Percentiles rank a stretch among this genome's conserved stretches.
phyloP scores from a whole-genome alignment of 2,797 vertebrate genomes.

The Muscicapa striata region DNA sequence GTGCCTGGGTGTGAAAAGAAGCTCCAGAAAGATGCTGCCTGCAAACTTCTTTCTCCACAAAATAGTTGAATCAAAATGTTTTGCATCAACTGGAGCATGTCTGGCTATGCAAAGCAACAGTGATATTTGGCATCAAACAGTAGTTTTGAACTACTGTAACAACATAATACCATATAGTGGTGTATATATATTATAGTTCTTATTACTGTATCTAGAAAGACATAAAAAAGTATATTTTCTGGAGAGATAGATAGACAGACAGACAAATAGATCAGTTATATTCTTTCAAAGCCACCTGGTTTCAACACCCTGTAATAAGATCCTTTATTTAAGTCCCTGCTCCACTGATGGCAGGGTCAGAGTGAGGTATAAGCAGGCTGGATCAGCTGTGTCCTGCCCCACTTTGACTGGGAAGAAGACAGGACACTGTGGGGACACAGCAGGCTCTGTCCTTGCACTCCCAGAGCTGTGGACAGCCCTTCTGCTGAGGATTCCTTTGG shows the following conservation, averaged over 20 bases:
- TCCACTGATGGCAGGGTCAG: background rate
- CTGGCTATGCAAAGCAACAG: background rate
- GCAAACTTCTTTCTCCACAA: background rate
- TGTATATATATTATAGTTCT: background rate
- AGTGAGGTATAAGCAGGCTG: background rate
- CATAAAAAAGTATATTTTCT: background rate
- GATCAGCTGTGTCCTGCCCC: background rate
- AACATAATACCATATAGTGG: background rate
- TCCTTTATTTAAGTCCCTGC: background rate
- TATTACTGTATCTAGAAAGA: background rate
- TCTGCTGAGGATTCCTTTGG: background rate
- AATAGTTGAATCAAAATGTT: background rate
- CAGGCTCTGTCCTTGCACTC: background rate
- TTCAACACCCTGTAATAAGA: background rate
- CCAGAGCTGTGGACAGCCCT: background rate
- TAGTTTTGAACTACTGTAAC: background rate
- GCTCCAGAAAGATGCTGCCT: background rate
- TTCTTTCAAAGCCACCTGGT: background rate
- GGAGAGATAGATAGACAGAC: background rate
- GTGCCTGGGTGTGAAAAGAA: background rate
- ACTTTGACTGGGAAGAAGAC: background rate
- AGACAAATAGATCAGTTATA: background rate
- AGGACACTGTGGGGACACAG: background rate
- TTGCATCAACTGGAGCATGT: background rate
- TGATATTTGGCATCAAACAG: background rate